Conservation (phyloP, 2,113 vertebrate species). For the Acinonyx jubatus region DNA sequence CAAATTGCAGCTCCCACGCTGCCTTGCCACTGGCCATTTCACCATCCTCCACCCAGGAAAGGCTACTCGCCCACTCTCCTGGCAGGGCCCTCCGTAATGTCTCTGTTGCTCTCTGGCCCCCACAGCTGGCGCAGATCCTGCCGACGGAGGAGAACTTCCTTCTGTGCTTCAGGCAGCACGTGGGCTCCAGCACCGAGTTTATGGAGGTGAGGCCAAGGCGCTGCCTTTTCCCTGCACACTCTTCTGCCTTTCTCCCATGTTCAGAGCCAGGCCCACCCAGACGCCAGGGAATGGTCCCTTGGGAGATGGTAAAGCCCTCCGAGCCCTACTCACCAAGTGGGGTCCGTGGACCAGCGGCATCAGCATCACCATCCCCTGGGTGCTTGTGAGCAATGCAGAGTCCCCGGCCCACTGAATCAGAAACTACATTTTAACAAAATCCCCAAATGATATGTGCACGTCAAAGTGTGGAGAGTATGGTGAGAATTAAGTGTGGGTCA, state of each 20-base stretch:
- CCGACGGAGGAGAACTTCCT: constrained; percentile 98
- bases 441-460: neutral
- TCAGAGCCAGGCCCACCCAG: neutral
- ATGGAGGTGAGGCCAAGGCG: constrained; percentile 91
- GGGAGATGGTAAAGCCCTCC: neutral
- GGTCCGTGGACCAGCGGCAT: neutral
- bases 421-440: neutral
- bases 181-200: constrained; percentile 95
- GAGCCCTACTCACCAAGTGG: neutral
- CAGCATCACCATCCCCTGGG: no score
- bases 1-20: neutral
- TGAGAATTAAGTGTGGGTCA: neutral
- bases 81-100: accelerated
- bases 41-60: neutral
- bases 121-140: constrained; percentile 95
- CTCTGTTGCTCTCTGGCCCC: neutral
- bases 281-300: neutral
- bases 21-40: neutral
- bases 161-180: constrained; percentile 95
- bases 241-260: neutral
- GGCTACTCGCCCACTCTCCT: neutral
- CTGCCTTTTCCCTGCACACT: neutral
- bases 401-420: neutral
- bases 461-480: neutral
- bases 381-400: neutral